Conservation (phyloP, 2,113 vertebrate genomes). For the Isurus oxyrinchus region DNA sequence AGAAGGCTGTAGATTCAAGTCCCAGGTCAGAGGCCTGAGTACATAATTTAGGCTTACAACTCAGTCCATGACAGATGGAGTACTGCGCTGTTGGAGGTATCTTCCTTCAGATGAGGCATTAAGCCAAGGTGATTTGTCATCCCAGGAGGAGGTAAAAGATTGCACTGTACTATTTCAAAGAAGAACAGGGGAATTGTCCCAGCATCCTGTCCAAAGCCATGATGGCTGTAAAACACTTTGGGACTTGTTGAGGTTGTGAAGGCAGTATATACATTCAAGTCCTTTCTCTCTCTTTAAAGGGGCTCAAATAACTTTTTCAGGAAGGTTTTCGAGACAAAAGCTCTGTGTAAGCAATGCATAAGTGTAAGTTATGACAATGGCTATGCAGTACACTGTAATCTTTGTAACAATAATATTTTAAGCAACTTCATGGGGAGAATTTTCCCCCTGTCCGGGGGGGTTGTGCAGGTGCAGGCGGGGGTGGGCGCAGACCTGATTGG, state of each 20-base stretch:
- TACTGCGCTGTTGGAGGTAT: background rate
- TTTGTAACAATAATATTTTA: background rate
- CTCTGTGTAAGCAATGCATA: background rate
- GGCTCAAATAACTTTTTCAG: background rate
- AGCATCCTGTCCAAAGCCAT: background rate
- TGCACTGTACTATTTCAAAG: background rate
- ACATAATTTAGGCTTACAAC: background rate
- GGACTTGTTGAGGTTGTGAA: background rate
- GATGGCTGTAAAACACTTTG: background rate
- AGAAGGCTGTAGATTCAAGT: background rate
- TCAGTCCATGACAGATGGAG: background rate
- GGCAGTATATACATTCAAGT: background rate
- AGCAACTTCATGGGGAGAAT: background rate
- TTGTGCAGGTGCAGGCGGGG: too few species aligned
- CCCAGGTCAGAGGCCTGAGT: background rate
- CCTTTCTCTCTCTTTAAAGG: background rate
- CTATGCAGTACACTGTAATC: background rate
- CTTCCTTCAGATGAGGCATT: background rate
- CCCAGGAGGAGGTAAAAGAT: background rate
- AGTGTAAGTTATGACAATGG: background rate
- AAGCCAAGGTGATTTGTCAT: background rate
- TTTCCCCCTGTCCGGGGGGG: too few species aligned
- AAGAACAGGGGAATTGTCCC: background rate
- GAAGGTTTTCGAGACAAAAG: background rate
- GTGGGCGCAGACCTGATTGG: too few species aligned